Base-by-base conservation (phyloP, 2,888 invertebrate genomes). In the Dyspetes luteomarginatus region DNA sequence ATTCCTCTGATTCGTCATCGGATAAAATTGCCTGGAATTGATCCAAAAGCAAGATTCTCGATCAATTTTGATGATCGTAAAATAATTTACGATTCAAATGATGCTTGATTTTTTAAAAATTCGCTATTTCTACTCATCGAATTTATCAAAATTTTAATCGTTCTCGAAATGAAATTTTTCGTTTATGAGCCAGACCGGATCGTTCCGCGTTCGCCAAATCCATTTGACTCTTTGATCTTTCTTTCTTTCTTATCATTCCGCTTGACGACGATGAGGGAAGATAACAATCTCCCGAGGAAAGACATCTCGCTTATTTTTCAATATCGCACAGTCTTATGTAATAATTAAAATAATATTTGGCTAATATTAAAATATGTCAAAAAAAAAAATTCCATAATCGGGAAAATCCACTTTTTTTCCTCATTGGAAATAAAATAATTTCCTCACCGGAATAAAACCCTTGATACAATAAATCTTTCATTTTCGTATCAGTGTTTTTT, bases 241-340 rank as follows among this genome's bases (percentile, higher is more conserved):
- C 30, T 15, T 45, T 62, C 3, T 17, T 7, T 67, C 50, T 67
- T 67, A 67, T 52, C 50, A 52, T 9, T n/a, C 4, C 3, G 19
- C 52, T 41, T 24, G 24, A n/a, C n/a, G 22, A 24, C 9, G 22
- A 28, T 7, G 30, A 15, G 30, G 28, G 15, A 4, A 28, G 17
- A 30, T 28, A 56, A 56, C n/a, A 28, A 7, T 15, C 15, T 2
- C 12, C 36, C 9, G 36, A 12, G 9, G 15, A 56, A 56, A 2
- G 19, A 9, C 2, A 7, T n/a, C 17, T 26, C 56, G 28, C 3
- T 56, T 3, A 56, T 28, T 56, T 56, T 28, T 26, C 12, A 36
- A 36, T 55, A 55, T 55, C 56, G 17, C 30, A 56, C 12, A 36
- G 12, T 12, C 2, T 12, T 7, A 36, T 2, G 3, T 36, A n/a